Evolutionary conservation across 2,888 invertebrate genomes (phyloP), one percentile per base, ranked within the genome.

Genomic region (Abrostola tripartita): DNA sequence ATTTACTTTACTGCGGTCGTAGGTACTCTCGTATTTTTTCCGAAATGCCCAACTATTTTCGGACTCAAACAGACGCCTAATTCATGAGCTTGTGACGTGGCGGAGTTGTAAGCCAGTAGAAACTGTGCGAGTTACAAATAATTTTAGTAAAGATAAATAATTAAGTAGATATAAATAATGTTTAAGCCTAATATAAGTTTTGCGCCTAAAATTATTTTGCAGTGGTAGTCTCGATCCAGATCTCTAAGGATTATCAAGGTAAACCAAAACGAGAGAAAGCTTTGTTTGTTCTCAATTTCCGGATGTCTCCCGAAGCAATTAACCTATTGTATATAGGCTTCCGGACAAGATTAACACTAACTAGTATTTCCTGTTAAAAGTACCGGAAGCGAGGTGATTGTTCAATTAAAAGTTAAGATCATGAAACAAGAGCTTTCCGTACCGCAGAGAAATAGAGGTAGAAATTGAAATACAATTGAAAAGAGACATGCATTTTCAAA

Each of bases 401-500:
- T 50, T 50, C 57, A 67, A 62, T 60, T 58, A 52, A 68, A 66
- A 57, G 58, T 61, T 59, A 61, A 59, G 40, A 60, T 55, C 40
- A 24, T 47, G 40, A 59, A 47, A 49, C 52, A 59, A 57, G 42
- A 51, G 51, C 47, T 41, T 42, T 51, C 38, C 50, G 35, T 6
- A 64, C 36, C 24, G 12, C 37, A 36, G 37, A 37, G 35, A 42
- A 71, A 60, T 62, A 52, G 42, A 41, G 9, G 24, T 38, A 60
- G 64, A 62, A 68, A 58, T 65, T 52, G 60, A 47, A 64, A 71
- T 76, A 64, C 61, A 61, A 61, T 64, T 64, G 51, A 64, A 72
- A 61, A 58, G 40, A 55, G 57, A 67, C 65, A 68, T 71, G 66
- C 71, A 63, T 69, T 74, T 79, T 66, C 52, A 64, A 74, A 73